Base-by-base conservation (phyloP, 1,140 invertebrate genomes). In the Pinna nobilis region DNA sequence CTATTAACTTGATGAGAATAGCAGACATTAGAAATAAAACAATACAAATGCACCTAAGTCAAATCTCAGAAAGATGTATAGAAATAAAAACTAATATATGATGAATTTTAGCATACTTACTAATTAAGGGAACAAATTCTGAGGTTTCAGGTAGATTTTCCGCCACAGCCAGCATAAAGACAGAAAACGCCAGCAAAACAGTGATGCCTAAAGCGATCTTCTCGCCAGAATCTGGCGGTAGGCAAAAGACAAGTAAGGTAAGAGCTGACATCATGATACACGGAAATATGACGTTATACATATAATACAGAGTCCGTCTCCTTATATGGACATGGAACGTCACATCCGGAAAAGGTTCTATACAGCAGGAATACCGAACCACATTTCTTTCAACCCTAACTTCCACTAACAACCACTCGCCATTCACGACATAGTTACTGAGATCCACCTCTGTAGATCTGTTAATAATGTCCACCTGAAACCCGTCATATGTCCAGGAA, bases 221-320 rank as follows among this genome's bases (percentile, higher is more conserved):
- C 81, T 92, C 92, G 7, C 92, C 91, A 1, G 90, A 91, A 75
- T 92, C 92, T 3, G 92, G 91, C 4, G 92, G 92, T 25, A 92
- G 83, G 84, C 91, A 92, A 83, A 92, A 92, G 15, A 91, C 91
- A 3, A 92, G 85, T 25, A 92, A 84, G 20, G 91, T 92, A 28
- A 92, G 83, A 13, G 90, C 88, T 13, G 91, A 91, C 82, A 92
- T 89, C 91, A 92, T 92, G 70, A 92, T 90, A 82, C 92, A 92
- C 3, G 92, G 92, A 67, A 92, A 89, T 11, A 92, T 91, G 6
- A 92, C 90, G 80, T 92, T 92, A 85, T 91, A 92, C 80, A 92
- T 87, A 81, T 92, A 92, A 92, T 99, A 99, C 74, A 99, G 92
- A 61, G 98, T 99, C 88, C 98, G 93, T 87, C 98, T 93, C 85